Percentiles rank a stretch among this genome's conserved stretches.
These are phyloP conservation scores for Conger conger DNA, from an alignment of 2,113 vertebrate species.

Conservation along the genomic window DNA sequence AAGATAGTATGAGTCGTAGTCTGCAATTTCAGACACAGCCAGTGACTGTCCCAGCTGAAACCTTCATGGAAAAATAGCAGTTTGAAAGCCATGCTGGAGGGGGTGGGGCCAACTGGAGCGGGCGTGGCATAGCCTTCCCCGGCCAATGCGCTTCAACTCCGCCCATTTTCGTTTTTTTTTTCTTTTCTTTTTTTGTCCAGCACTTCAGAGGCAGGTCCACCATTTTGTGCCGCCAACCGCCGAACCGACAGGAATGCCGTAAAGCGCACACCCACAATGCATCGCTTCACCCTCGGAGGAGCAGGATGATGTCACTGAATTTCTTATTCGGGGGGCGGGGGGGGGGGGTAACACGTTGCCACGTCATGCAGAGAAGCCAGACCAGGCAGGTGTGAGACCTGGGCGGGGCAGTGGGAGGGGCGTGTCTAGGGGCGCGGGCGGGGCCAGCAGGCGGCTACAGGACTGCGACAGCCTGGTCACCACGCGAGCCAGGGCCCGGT, in stretches of 20 bases:
- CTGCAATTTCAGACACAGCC: too few species aligned
- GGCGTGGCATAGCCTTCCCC: neutral
- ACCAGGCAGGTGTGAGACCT: neutral
- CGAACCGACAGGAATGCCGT: too few species aligned
- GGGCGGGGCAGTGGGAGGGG: conserved; percentile 30
- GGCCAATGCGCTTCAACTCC: too few species aligned
- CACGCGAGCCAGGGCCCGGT: conserved; percentile 95
- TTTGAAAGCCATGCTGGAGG: conserved; percentile 41
- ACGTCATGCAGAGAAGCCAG: conserved; percentile 16
- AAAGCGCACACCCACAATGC: neutral
- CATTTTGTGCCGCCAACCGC: too few species aligned
- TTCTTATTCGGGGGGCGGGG: neutral
- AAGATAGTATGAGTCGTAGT: too few species aligned
- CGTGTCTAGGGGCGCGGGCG: conserved; percentile 81
- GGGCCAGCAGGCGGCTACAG: conserved; percentile 81
- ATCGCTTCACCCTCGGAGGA: neutral
- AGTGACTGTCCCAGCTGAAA: too few species aligned
- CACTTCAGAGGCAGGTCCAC: too few species aligned
- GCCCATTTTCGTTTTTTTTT: too few species aligned
- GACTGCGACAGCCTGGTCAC: conserved; percentile 90
- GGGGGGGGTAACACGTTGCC: too few species aligned
- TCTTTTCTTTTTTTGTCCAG: too few species aligned
- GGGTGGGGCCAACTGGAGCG: neutral
- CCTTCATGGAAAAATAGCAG: too few species aligned
- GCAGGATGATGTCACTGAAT: neutral